Conservation (phyloP, 64 coral and sea anemone genomes). For the Porites australiensis region DNA sequence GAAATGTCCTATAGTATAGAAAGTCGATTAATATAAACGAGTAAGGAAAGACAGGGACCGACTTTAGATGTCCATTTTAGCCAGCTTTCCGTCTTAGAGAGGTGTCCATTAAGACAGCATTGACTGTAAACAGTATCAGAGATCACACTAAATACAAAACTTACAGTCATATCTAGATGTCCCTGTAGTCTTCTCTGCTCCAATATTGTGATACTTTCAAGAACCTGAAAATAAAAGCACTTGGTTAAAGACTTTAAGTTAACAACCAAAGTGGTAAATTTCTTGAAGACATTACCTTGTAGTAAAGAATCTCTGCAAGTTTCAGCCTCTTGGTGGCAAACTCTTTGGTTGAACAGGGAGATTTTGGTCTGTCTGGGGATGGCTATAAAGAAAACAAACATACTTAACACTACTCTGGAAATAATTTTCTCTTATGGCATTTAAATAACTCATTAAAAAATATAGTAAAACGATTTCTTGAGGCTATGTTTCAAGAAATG, state of each 20-base stretch:
- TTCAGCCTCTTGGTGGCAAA: conserved; percentile 93
- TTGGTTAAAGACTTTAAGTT: background rate
- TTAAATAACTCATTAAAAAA: too few species aligned
- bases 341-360: conserved; percentile 91
- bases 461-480: too few species aligned
- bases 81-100: too few species aligned
- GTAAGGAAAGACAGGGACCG: too few species aligned
- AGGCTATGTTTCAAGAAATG: too few species aligned
- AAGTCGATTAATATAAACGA: too few species aligned
- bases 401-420: too few species aligned
- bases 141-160: background rate
- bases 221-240: conserved; percentile 61
- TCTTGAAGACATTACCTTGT: conserved; percentile 69
- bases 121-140: too few species aligned
- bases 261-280: background rate
- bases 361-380: conserved; percentile 83
- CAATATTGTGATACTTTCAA: conserved; percentile 87
- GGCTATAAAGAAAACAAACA: conserved; percentile 57
- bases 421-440: too few species aligned
- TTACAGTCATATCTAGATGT: conserved; percentile 93
- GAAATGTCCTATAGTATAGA: too few species aligned
- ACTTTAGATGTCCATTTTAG: too few species aligned
- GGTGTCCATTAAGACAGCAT: too few species aligned
- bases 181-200: conserved; percentile 92
- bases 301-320: conserved; percentile 93